Percentiles rank a stretch among this genome's conserved stretches.
Evolutionary conservation across 2,797 vertebrate genomes (phyloP).

Genomic region (Threskiornis aethiopicus): DNA sequence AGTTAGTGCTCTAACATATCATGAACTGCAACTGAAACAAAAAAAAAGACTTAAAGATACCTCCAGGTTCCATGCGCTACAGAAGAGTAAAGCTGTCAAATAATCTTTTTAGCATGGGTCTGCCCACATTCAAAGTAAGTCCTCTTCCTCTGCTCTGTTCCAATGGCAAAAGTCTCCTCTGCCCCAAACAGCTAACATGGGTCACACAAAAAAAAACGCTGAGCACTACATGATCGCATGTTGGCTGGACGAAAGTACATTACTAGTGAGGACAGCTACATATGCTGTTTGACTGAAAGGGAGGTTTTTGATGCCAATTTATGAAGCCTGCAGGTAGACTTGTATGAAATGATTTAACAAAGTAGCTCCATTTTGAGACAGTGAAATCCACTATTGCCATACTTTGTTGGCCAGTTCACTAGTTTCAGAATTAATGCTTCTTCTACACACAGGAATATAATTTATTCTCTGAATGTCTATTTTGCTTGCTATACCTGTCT

Average conservation of each 20-base stretch:
- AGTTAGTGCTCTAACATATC: neutral
- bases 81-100: neutral
- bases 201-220: neutral
- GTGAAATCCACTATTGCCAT: neutral
- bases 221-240: neutral
- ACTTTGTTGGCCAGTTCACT: neutral
- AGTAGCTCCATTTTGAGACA: neutral
- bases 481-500: neutral
- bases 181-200: neutral
- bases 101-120: neutral
- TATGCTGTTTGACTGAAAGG: neutral
- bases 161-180: neutral
- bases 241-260: neutral
- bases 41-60: neutral
- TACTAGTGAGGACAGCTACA: neutral
- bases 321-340: neutral
- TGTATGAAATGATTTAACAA: neutral
- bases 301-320: neutral
- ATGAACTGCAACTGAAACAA: neutral
- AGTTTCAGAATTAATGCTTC: neutral
- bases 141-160: neutral
- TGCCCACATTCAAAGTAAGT: neutral
- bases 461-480: neutral
- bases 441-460: neutral
- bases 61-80: neutral